A percentile compares a stretch with the other conserved stretches of the same genome.
Evolutionary conservation across 2,888 invertebrate genomes (phyloP).

Genomic region (Apodemia duryi): DNA sequence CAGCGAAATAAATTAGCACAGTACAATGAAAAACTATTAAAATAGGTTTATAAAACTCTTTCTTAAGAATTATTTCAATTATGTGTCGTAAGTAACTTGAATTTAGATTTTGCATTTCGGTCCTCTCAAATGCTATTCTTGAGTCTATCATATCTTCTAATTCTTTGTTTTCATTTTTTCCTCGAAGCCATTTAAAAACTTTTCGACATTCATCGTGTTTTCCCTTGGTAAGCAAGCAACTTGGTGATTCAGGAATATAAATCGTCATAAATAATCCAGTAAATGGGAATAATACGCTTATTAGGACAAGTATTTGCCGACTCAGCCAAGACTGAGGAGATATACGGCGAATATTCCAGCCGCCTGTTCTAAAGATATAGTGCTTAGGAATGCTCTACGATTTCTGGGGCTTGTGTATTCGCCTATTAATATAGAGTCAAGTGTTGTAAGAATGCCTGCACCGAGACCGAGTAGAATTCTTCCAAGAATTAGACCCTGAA

Average conservation of each 20-base stretch:
- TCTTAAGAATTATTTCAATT: constrained; percentile 43
- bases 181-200: constrained; percentile 79
- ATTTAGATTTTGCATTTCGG: constrained; percentile 37
- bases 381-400: constrained; percentile 80
- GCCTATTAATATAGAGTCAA: constrained; percentile 71
- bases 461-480: constrained; percentile 59
- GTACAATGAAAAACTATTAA: constrained; percentile 79
- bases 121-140: constrained; percentile 38
- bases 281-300: constrained; percentile 62
- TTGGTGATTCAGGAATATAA: constrained; percentile 80
- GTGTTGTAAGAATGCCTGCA: constrained; percentile 68
- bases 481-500: constrained; percentile 46
- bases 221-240: constrained; percentile 80
- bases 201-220: constrained; percentile 71
- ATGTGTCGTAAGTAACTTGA: constrained; percentile 61
- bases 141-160: constrained; percentile 56
- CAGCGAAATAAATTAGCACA: constrained; percentile 80
- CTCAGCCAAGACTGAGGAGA: constrained; percentile 75
- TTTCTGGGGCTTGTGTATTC: constrained; percentile 80
- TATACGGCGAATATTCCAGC: constrained; percentile 81
- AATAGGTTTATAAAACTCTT: constrained; percentile 78
- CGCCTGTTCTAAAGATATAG: constrained; percentile 77
- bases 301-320: constrained; percentile 76
- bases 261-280: constrained; percentile 59
- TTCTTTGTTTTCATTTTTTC: constrained; percentile 61